Evolutionary conservation across 2,888 invertebrate species (phyloP), one percentile per base, ranked within the genome.

Genomic region (Icerya purchasi): DNA sequence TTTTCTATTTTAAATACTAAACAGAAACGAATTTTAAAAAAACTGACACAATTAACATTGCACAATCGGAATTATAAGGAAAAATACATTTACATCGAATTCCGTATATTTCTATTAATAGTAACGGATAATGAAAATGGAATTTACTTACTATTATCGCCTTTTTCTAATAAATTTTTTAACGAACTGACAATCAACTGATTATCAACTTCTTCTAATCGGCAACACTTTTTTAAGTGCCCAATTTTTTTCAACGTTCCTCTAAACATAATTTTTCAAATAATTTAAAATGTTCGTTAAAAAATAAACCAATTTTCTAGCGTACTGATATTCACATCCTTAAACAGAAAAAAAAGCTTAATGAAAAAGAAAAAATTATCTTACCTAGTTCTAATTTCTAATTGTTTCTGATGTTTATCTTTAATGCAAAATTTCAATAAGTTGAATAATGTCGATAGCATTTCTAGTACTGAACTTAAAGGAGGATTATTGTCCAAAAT

Each of bases 401-500:
- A 68, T 23, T 83, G 83, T 67, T 75, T 77, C 64, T 82, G 81
- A 67, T 83, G 78, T 61, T 75, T 77, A 64, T 84, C 83, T 66
- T 78, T 78, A 53, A 83, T 78, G 63, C 82, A 79, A 68, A 79
- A 81, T 68, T 84, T 84, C 1, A 85, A 70, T 65, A 81, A 76
- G 64, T 80, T 76, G 54, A 81, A 78, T 1, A 86, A 70, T 0
- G 83, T 80, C 5, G 81, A 72, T 66, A 86, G 78, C 72, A 85
- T 80, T 65, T 82, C 81, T 53, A 86, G 71, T 60, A 79, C 77
- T 23, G 82, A 72, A 50, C 79, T 75, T 78, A 86, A 78, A 0
- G 80, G 76, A 0, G 84, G 83, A 56, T 77, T 78, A 22, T 80
- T 80, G 65, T 83, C 81, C 50, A 85, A 69, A 68, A 84, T 86